Evolutionary conservation across 2,888 invertebrate species (phyloP), one percentile per base, ranked within the genome.

Genomic region (Microdon myrmicae): DNA sequence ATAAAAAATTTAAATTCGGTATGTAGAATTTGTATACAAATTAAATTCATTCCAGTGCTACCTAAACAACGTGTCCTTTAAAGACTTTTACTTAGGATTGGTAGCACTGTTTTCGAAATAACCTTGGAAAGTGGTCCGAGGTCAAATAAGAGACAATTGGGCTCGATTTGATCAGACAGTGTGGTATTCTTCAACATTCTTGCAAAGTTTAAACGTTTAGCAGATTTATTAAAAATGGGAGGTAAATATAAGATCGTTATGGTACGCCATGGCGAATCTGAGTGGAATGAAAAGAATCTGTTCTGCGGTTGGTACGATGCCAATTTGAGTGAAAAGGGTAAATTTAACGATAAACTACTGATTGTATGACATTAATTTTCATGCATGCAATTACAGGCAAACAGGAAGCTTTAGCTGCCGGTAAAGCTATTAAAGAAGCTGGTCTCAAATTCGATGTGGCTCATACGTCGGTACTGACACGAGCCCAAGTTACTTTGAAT

Each of bases 291-390:
- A 75, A 86, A 87, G 72, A 89, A 89, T 79, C 82, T 87, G 16
- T 89, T 89, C 71, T 89, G 89, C 72, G 89, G 89, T 17, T 89
- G 89, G 89, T 88, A 79, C 70, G 88, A 89, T 72, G 87, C 88
- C 67, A 84, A 87, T 72, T 82, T 89, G 14, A 88, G 87, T 70
- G 84, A 85, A 58, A 87, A 87, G 79, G 89, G 88, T 87, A 76
- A 78, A 72, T 7, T 10, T 10, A 10, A 13, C 34, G 32, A 41
- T 7, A 8, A 41, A 43, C 14, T 35, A 32, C 3, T 17, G n/a
- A n/a, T n/a, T n/a, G 8, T 3, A n/a, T 8, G n/a, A 19, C 13
- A n/a, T 10, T 19, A 31, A 13, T 32, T 12, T 2, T 12, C n/a
- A n/a, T n/a, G n/a, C n/a, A n/a, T n/a, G n/a, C n/a, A 10, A 31